Base-by-base conservation (phyloP, 2,113 vertebrate genomes). In the Corythaixoides concolor region DNA sequence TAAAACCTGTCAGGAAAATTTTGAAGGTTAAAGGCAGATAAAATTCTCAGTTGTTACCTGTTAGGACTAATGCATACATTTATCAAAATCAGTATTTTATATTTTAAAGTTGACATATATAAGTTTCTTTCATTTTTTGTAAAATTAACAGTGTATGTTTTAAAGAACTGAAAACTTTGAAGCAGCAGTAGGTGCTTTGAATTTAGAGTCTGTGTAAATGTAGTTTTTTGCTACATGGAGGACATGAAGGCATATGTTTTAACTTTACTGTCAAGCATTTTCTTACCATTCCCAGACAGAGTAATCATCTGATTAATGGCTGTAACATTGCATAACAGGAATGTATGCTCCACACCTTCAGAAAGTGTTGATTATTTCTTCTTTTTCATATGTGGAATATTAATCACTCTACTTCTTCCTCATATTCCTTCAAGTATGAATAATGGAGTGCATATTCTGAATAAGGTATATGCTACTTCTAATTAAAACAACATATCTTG, bases 401-500 rank as follows among this genome's bases (percentile, higher is more conserved):
- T 93, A 91, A 94, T 62, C 64, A 79, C 47, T 37, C 62, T 79
- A 59, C 10, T 85, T 83, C 72, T 94, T 86, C 56, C 41, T 70
- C 58, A 52, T 88, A 27, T 23, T 95, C 23, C 53, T 92, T 75
- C 43, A 95, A 84, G 37, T 83, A 92, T 87, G 81, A 79, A 78
- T 5, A 59, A 83, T 62, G 53, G 70, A 15, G 53, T 74, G 16
- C 58, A 78, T 89, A 63, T 27, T 39, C 59, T 85, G 82, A 87
- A 77, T 60, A 56, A 95, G 67, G 43, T 78, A 49, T 55, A 43
- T 60, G 3, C 10, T 67, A 41, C 23, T 87, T 90, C 95, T 97
- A 96, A 74, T 91, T 97, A 94, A 95, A 97, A 95, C 15, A 83
- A 74, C 15, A n/a, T 89, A 79, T 88, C 75, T 92, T 77, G 27